Percentiles rank a stretch among this genome's conserved stretches.
Evolutionary conservation across 2,113 vertebrate species (phyloP).

Genomic region (Pampusana beccarii): DNA sequence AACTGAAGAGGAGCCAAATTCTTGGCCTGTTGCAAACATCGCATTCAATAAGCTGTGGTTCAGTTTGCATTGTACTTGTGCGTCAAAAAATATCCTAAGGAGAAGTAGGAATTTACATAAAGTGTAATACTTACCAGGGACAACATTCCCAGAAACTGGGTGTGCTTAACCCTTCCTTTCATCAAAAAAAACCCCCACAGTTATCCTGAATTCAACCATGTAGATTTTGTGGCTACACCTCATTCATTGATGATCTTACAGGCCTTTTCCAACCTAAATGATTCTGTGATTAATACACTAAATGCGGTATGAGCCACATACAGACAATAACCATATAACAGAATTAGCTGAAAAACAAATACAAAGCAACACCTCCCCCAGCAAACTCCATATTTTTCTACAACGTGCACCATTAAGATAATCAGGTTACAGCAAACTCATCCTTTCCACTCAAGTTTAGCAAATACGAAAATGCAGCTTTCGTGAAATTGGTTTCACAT

Average conservation of each 20-base stretch:
- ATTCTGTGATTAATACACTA: not conserved
- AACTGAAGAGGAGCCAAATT: constrained; percentile 29
- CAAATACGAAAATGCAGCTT: not conserved
- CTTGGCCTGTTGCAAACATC: not conserved
- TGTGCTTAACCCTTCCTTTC: not conserved
- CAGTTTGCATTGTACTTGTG: not conserved
- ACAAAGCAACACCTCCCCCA: not conserved
- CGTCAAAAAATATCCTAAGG: not conserved
- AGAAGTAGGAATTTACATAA: not conserved
- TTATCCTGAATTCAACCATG: not conserved
- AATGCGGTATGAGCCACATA: not conserved
- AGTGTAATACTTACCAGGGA: constrained; percentile 1
- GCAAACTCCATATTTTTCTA: not conserved
- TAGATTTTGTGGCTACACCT: not conserved
- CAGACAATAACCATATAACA: not conserved
- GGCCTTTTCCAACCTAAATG: too few relatives aligned
- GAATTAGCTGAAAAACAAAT: not conserved
- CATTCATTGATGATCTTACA: not conserved
- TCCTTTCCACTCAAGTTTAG: not conserved
- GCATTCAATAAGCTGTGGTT: not conserved
- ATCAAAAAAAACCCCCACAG: not conserved
- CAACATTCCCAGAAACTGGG: not conserved
- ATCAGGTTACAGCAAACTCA: not conserved
- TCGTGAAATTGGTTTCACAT: accelerated
- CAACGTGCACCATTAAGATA: not conserved